These are phyloP conservation scores for Andrena marginata DNA, from an alignment of 2,888 invertebrate species.

Conservation along the genomic window DNA sequence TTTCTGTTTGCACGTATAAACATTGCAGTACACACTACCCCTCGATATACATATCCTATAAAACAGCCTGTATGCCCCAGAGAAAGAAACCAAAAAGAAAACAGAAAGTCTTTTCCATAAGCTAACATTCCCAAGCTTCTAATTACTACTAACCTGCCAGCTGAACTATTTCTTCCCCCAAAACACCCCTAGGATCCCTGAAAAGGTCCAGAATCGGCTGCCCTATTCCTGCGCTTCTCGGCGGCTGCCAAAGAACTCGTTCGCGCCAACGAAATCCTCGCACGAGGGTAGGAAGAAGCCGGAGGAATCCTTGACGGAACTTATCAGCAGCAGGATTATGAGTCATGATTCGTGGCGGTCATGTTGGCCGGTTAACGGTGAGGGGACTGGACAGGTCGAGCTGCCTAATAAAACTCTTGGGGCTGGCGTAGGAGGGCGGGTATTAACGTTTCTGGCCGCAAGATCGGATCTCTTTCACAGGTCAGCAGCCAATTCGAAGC, in stretches of 20 bases:
- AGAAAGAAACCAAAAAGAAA: too few relatives aligned
- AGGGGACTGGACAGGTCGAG: conserved; percentile 2
- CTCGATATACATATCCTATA: too few relatives aligned
- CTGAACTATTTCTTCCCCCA: too few relatives aligned
- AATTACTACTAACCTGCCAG: too few relatives aligned
- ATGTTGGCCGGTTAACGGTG: conserved; percentile 39
- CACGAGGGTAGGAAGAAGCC: not conserved
- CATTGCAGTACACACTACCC: too few relatives aligned
- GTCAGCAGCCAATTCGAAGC: conserved; percentile 57
- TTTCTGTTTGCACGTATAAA: too few relatives aligned
- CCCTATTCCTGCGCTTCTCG: not conserved
- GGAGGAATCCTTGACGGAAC: conserved; percentile 4
- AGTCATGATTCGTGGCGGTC: conserved; percentile 43
- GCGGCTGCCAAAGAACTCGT: not conserved
- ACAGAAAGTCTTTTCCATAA: too few relatives aligned
- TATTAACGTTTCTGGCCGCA: conserved; percentile 59
- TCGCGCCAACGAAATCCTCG: conserved; percentile 8
- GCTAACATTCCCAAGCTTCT: too few relatives aligned
- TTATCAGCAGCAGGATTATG: conserved; percentile 40
- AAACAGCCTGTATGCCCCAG: too few relatives aligned
- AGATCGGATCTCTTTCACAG: conserved; percentile 62
- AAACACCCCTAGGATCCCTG: too few relatives aligned
- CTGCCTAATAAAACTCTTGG: conserved; percentile 54
- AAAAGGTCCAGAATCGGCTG: not conserved
- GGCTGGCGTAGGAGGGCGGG: conserved; percentile 13